A percentile compares a stretch with the other conserved stretches of the same genome.
Conservation (phyloP, 2,797 vertebrate species). For the Gambelia wislizenii region DNA sequence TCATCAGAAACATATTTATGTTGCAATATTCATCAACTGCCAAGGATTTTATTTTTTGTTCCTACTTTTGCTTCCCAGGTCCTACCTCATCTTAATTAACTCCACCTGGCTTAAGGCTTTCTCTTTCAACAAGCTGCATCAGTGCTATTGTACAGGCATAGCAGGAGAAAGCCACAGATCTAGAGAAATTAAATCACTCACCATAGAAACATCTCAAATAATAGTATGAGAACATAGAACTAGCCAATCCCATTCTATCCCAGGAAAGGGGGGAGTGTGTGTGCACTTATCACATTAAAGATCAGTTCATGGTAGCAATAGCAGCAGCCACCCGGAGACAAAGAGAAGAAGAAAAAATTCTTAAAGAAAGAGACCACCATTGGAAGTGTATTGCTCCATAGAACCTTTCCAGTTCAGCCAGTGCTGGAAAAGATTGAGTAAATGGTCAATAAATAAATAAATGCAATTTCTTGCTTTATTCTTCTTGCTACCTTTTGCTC, state of each 20-base stretch:
- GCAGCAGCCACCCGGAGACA: not conserved
- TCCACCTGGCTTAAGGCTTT: conserved; percentile 71
- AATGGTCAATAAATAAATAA: not conserved
- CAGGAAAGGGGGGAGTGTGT: conserved; percentile 35
- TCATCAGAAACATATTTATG: conserved; percentile 65
- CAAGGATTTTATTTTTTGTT: conserved; percentile 31
- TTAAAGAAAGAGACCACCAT: conserved; percentile 21
- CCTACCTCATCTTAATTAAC: conserved; percentile 72
- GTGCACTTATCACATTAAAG: conserved; percentile 49
- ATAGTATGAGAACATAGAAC: conserved; percentile 65
- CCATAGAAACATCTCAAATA: conserved; percentile 75
- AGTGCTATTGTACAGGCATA: conserved; percentile 69
- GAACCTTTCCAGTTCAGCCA: not conserved
- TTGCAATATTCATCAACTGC: conserved; percentile 54
- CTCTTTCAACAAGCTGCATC: conserved; percentile 70
- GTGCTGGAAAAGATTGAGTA: not conserved
- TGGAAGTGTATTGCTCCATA: not conserved
- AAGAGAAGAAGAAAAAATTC: conserved; percentile 8
- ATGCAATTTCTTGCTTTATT: not conserved
- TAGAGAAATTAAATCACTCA: conserved; percentile 75
- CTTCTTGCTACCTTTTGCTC: not conserved
- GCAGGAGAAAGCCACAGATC: conserved; percentile 75
- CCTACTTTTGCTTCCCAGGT: conserved; percentile 36
- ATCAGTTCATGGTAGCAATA: conserved; percentile 36
- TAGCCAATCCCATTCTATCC: conserved; percentile 53